Evolutionary conservation across 2,888 invertebrate species (phyloP).

Genomic region (Diloba caeruleocephala): DNA sequence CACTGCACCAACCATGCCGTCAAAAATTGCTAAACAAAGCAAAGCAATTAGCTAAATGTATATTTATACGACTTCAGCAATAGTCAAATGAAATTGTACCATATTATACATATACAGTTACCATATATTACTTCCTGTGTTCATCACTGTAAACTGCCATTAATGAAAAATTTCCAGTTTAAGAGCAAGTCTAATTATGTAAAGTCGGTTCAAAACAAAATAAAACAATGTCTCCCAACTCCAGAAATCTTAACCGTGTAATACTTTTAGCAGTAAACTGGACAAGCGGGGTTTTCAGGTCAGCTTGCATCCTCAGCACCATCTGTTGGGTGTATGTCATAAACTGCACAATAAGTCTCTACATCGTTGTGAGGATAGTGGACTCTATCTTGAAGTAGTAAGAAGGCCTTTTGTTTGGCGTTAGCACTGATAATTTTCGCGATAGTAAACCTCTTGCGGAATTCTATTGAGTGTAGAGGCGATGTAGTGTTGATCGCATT

Average conservation of each 20-base stretch:
- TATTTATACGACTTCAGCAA: too few species aligned
- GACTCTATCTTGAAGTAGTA: slow-evolving; percentile 1
- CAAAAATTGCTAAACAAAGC: too few species aligned
- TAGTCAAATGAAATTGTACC: too few species aligned
- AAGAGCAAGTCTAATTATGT: too few species aligned
- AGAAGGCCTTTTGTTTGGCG: slow-evolving; percentile 1
- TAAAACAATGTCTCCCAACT: not conserved
- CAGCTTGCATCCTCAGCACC: slow-evolving; percentile 25
- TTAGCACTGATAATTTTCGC: slow-evolving; percentile 1
- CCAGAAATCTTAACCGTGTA: slow-evolving; percentile 3
- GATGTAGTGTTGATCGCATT: slow-evolving; percentile 5
- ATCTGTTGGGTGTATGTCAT: slow-evolving; percentile 27
- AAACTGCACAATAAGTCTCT: slow-evolving; percentile 20
- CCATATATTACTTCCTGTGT: too few species aligned
- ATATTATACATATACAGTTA: too few species aligned
- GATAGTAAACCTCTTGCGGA: slow-evolving; percentile 10
- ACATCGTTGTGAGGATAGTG: slow-evolving; percentile 11
- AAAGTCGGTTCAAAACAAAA: not conserved
- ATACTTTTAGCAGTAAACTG: slow-evolving; percentile 21
- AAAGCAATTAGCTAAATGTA: too few species aligned
- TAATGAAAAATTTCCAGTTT: too few species aligned
- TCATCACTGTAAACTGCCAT: too few species aligned
- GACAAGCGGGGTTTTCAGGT: slow-evolving; percentile 6
- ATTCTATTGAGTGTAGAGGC: slow-evolving; percentile 11
- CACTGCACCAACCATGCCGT: too few species aligned